These are phyloP conservation scores for Lepidocolaptes lacrymiger DNA, from an alignment of 2,797 vertebrate species.

Conservation along the genomic window DNA sequence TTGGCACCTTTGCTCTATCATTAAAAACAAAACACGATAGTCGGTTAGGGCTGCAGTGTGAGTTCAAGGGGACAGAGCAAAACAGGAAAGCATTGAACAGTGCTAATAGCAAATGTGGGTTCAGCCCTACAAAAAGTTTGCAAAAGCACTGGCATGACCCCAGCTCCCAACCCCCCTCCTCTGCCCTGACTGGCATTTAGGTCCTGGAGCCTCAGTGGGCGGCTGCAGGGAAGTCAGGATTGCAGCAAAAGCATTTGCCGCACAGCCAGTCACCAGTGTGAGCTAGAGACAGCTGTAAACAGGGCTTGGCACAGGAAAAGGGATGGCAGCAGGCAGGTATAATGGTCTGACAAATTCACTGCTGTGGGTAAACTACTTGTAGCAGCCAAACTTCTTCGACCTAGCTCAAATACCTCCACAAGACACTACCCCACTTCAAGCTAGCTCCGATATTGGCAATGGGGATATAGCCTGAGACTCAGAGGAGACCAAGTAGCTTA, in stretches of 20 bases:
- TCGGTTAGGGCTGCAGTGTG: neutral
- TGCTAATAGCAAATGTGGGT: neutral
- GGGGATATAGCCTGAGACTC: neutral
- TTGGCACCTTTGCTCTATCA: constrained; percentile 58
- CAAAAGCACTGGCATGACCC: neutral
- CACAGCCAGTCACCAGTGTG: rapidly evolving
- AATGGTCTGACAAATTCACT: neutral
- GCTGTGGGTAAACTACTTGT: neutral
- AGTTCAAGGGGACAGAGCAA: constrained; percentile 44
- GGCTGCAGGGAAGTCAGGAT: neutral
- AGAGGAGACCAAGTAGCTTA: neutral
- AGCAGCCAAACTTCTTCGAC: neutral
- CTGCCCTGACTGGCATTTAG: neutral
- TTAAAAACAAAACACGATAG: constrained; percentile 29
- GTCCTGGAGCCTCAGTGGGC: neutral
- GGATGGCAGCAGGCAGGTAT: neutral
- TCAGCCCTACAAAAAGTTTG: neutral
- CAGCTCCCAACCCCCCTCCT: neutral
- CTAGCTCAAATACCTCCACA: neutral
- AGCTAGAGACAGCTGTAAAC: neutral
- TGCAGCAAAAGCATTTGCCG: neutral
- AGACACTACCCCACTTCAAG: neutral
- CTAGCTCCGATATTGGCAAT: neutral
- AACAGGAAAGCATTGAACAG: constrained; percentile 45
- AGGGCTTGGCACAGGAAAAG: neutral